Conservation (phyloP, 2,113 vertebrate species). For the Oncorhynchus gorbuscha region DNA sequence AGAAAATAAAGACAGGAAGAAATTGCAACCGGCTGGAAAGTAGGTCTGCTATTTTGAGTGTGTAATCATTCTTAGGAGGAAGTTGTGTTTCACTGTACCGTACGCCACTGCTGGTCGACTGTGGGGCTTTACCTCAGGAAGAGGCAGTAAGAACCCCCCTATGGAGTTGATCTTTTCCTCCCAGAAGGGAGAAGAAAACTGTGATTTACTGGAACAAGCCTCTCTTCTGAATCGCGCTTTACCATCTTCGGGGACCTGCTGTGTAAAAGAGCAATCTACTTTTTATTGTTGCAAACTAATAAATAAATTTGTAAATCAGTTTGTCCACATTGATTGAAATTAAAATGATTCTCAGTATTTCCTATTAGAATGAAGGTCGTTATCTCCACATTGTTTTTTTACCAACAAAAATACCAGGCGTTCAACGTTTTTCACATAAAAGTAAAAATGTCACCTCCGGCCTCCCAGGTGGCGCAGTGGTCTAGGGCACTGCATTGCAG, state of each 20-base stretch:
- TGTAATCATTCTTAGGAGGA: slow-evolving; percentile 51
- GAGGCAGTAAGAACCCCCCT: slow-evolving; percentile 32
- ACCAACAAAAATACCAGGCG: too few relatives aligned
- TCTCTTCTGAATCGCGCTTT: slow-evolving; percentile 32
- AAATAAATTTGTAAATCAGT: too few relatives aligned
- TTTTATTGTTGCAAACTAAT: background rate
- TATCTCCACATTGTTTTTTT: too few relatives aligned
- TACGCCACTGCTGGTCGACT: slow-evolving; percentile 36
- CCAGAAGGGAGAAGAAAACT: slow-evolving; percentile 43
- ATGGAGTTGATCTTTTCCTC: slow-evolving; percentile 28
- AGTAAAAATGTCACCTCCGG: background rate
- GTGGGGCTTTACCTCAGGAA: slow-evolving; percentile 24
- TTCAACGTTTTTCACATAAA: too few relatives aligned
- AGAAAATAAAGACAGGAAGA: slow-evolving; percentile 20
- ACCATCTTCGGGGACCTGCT: slow-evolving; percentile 7
- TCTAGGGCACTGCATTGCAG: too few relatives aligned
- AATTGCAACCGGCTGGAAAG: slow-evolving; percentile 9
- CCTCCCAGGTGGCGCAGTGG: too few relatives aligned
- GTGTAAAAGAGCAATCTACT: background rate
- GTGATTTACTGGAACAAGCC: slow-evolving; percentile 32
- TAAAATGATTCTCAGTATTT: too few relatives aligned
- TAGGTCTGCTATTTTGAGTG: slow-evolving; percentile 49
- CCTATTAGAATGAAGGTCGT: too few relatives aligned
- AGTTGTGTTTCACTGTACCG: slow-evolving; percentile 13
- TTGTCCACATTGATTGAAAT: too few relatives aligned